Percentiles rank a stretch among this genome's conserved stretches.
These are phyloP conservation scores for Zonotrichia leucophrys DNA, from an alignment of 2,113 vertebrate species.

Conservation along the genomic window DNA sequence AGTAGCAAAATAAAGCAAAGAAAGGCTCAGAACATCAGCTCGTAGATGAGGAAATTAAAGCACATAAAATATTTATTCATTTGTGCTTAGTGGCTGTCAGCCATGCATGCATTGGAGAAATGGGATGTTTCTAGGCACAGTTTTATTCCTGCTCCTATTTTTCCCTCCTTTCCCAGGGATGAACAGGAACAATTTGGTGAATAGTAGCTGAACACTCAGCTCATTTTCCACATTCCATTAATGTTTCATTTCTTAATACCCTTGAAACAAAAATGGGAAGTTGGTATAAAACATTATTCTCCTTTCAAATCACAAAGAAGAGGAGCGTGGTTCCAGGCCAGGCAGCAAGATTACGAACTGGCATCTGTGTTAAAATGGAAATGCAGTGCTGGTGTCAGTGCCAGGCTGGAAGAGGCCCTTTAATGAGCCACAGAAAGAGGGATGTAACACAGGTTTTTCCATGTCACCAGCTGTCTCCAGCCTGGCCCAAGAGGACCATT, in stretches of 20 bases:
- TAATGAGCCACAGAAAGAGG: not conserved
- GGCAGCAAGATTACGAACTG: not conserved
- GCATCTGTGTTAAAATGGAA: not conserved
- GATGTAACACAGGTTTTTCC: not conserved
- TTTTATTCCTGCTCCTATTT: slow-evolving; percentile 8
- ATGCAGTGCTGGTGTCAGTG: not conserved
- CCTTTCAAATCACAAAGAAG: not conserved
- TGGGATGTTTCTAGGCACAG: slow-evolving; percentile 21
- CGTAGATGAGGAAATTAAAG: slow-evolving; percentile 73
- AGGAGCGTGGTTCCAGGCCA: not conserved
- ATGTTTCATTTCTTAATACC: slow-evolving; percentile 60
- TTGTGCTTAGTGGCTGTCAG: slow-evolving; percentile 43
- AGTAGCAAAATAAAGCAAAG: slow-evolving; percentile 63
- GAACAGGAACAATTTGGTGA: slow-evolving; percentile 37
- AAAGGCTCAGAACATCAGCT: slow-evolving; percentile 48
- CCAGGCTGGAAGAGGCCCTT: not conserved
- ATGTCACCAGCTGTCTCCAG: not conserved
- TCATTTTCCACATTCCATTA: slow-evolving; percentile 53
- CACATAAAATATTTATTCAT: slow-evolving; percentile 71
- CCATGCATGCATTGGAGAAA: not conserved
- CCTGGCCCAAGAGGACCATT: not conserved
- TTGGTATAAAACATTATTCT: slow-evolving; percentile 6
- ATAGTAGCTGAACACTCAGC: not conserved
- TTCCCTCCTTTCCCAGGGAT: not conserved
- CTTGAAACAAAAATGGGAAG: slow-evolving; percentile 26